Evolutionary conservation across 1,140 invertebrate species (phyloP).

Genomic region (Mercenaria mercenaria): DNA sequence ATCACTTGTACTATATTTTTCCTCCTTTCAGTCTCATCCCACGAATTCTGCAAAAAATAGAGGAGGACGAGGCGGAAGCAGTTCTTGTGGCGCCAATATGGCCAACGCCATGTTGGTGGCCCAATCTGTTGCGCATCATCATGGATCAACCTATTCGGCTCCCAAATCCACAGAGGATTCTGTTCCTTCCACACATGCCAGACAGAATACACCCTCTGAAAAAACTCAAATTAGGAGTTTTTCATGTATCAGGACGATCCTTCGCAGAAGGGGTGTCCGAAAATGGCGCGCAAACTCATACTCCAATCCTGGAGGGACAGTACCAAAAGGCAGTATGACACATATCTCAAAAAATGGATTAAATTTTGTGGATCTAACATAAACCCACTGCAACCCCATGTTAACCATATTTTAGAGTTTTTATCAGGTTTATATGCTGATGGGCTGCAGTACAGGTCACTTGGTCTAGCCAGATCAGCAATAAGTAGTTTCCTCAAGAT

Average conservation of each 20-base stretch:
- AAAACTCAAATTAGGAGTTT: constrained; percentile 1
- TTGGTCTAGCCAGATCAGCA: not conserved
- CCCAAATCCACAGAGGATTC: not conserved
- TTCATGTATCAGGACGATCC: constrained; percentile 28
- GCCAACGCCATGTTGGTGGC: no score
- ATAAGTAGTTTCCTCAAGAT: constrained; percentile 7
- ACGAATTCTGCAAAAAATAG: no score
- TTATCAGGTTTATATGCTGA: not conserved
- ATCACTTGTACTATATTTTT: no score
- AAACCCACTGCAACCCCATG: not conserved
- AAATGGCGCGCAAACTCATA: not conserved
- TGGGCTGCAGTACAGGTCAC: not conserved
- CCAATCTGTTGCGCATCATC: no score
- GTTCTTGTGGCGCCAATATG: constrained; percentile 49
- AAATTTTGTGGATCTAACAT: not conserved
- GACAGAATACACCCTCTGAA: not conserved
- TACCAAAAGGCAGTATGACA: constrained; percentile 23
- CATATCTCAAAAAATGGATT: constrained; percentile 24
- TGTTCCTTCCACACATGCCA: constrained; percentile 26
- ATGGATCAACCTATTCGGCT: not conserved
- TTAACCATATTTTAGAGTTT: constrained; percentile 5
- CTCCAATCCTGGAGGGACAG: not conserved
- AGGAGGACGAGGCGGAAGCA: no score
- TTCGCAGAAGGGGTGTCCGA: not conserved
- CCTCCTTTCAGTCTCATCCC: constrained; percentile 64